Evolutionary conservation across 2,888 invertebrate species (phyloP).

Genomic region (Thereva nobilitata): DNA sequence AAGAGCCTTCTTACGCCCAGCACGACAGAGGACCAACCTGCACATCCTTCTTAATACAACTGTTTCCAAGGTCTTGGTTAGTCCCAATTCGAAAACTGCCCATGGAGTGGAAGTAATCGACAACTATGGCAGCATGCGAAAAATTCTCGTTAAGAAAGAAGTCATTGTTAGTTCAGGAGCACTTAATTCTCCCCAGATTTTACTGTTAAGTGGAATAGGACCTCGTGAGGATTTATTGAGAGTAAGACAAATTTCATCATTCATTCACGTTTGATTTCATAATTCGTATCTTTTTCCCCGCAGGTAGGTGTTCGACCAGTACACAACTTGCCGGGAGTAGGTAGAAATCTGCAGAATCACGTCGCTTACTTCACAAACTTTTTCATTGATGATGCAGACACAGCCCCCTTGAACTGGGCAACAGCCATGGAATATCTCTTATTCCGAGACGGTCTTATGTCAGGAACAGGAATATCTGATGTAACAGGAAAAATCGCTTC

Average conservation of each 20-base stretch:
- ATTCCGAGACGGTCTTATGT: conserved; percentile 87
- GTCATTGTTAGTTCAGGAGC: conserved; percentile 80
- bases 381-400: conserved; percentile 81
- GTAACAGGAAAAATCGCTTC: conserved; percentile 83
- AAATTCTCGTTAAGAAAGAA: conserved; percentile 78
- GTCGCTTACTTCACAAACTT: conserved; percentile 80
- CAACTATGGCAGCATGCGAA: conserved; percentile 60
- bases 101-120: conserved; percentile 71
- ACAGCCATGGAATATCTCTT: conserved; percentile 89
- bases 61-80: conserved; percentile 75
- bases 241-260: conserved; percentile 49
- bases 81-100: conserved; percentile 72
- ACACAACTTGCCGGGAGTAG: conserved; percentile 79
- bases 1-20: conserved; percentile 81
- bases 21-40: conserved; percentile 73
- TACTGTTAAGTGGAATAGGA: conserved; percentile 88
- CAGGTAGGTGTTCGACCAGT: conserved; percentile 67
- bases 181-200: conserved; percentile 90
- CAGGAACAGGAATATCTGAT: conserved; percentile 85
- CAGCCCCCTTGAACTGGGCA: conserved; percentile 86
- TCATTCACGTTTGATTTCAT: background rate
- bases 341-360: conserved; percentile 83
- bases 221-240: conserved; percentile 70
- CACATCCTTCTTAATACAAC: conserved; percentile 84
- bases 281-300: background rate